Evolutionary conservation across 2,888 invertebrate species (phyloP).

Genomic region (Oscheius onirici): DNA sequence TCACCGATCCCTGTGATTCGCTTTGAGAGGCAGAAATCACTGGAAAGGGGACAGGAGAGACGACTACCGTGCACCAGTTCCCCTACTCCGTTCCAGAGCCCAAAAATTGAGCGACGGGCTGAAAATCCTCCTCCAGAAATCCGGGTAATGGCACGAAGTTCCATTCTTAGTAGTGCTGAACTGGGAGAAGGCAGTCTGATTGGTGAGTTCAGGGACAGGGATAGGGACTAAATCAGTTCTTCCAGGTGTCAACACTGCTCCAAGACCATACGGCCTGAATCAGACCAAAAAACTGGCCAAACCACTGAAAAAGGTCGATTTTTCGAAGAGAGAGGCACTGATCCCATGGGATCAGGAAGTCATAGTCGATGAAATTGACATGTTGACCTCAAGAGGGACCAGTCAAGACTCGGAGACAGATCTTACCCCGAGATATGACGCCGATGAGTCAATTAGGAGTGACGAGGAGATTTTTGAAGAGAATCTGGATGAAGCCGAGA

Average conservation of each 20-base stretch:
- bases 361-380: slow-evolving; percentile 55
- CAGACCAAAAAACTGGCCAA: slow-evolving; percentile 22
- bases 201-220: no score
- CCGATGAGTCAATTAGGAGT: slow-evolving; percentile 42
- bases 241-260: slow-evolving; percentile 39
- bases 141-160: not conserved
- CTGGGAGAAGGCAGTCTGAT: slow-evolving; percentile 19
- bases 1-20: slow-evolving; percentile 47
- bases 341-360: slow-evolving; percentile 50
- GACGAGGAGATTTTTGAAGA: slow-evolving; percentile 36
- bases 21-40: slow-evolving; percentile 25
- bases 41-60: not conserved
- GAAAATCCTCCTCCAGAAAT: slow-evolving; percentile 19
- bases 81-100: slow-evolving; percentile 16
- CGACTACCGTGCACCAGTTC: slow-evolving; percentile 18
- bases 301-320: slow-evolving; percentile 45
- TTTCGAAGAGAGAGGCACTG: slow-evolving; percentile 36
- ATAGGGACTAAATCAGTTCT: no score
- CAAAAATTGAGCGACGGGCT: slow-evolving; percentile 1
- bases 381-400: slow-evolving; percentile 44
- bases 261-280: slow-evolving; percentile 29
- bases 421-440: slow-evolving; percentile 36
- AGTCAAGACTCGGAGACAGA: slow-evolving; percentile 2
- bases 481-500: slow-evolving; percentile 25
- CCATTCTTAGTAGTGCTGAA: not conserved